Evolutionary conservation across 2,113 vertebrate species (phyloP).

Genomic region (Boulengeromyrus knoepffleri): DNA sequence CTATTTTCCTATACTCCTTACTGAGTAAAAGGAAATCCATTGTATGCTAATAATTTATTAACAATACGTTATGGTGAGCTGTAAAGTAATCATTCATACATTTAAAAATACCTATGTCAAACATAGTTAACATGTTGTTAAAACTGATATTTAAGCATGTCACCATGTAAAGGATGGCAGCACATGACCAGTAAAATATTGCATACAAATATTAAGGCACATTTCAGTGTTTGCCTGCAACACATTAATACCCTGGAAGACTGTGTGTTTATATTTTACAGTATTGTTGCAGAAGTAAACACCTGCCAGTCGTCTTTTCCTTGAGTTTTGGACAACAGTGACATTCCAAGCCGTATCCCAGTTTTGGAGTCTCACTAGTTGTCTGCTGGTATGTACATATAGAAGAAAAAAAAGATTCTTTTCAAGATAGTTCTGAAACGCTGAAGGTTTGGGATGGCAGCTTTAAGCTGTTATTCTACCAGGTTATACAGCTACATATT

Average conservation of each 20-base stretch:
- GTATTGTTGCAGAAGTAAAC: background rate
- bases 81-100: background rate
- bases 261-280: background rate
- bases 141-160: background rate
- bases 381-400: background rate
- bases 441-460: background rate
- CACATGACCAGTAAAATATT: background rate
- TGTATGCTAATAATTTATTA: background rate
- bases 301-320: background rate
- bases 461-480: background rate
- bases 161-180: background rate
- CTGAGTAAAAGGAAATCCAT: background rate
- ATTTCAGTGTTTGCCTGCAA: background rate
- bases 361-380: background rate
- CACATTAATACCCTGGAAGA: background rate
- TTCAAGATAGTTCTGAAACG: background rate
- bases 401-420: background rate
- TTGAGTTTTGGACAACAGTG: background rate
- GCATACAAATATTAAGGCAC: background rate
- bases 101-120: background rate
- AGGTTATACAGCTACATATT: background rate
- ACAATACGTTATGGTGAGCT: background rate
- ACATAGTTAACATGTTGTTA: background rate
- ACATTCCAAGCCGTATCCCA: background rate
- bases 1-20: background rate